Percentiles rank a stretch among this genome's conserved stretches.
These are phyloP conservation scores for Cebus imitator DNA, from an alignment of 2,113 vertebrate genomes.

Conservation along the genomic window DNA sequence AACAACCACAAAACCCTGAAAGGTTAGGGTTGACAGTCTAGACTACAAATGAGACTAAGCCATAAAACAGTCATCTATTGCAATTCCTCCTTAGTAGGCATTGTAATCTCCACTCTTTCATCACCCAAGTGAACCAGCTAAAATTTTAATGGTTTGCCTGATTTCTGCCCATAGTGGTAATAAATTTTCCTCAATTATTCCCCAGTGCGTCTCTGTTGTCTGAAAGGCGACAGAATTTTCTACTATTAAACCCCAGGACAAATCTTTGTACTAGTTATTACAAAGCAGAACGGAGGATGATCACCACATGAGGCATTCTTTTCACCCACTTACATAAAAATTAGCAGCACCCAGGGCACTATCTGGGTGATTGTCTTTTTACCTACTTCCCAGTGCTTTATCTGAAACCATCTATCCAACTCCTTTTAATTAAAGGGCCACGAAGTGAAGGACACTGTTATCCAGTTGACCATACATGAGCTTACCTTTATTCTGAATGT, in stretches of 20 bases:
- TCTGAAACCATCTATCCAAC: not conserved
- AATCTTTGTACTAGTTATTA: not conserved
- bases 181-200: not conserved
- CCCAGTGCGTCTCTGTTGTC: not conserved
- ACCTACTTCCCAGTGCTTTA: not conserved
- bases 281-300: not conserved
- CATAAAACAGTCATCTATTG: not conserved
- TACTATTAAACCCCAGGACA: not conserved
- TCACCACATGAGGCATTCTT: rapidly evolving
- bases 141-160: not conserved
- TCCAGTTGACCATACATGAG: not conserved
- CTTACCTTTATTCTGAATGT: not conserved
- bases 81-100: not conserved
- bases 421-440: not conserved
- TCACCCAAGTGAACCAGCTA: not conserved
- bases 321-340: not conserved
- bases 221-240: not conserved
- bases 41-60: not conserved
- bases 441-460: not conserved
- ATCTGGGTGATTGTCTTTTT: not conserved
- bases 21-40: not conserved
- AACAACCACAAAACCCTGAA: no score
- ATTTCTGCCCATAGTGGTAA: not conserved
- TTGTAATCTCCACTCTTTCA: not conserved
- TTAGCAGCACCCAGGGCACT: not conserved